Evolutionary conservation across 2,113 vertebrate genomes (phyloP).

Genomic region (Elaphurus davidianus): DNA sequence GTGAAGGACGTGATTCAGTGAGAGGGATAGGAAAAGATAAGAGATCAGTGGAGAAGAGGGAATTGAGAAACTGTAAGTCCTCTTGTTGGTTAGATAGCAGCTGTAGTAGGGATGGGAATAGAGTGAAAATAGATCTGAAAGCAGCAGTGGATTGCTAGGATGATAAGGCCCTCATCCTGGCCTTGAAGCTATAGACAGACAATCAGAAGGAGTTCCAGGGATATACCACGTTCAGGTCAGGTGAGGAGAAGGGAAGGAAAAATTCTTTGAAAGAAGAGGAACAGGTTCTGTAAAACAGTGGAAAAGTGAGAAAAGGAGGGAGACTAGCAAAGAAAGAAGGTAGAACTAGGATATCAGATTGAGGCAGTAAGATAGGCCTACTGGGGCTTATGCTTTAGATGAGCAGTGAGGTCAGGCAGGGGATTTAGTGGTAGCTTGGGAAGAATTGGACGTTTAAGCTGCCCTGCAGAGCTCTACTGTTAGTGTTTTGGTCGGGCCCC

Average conservation of each 20-base stretch:
- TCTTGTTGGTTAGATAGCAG: not conserved
- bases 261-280: not conserved
- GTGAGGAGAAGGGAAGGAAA: not conserved
- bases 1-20: not conserved
- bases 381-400: not conserved
- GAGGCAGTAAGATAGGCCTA: not conserved
- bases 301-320: not conserved
- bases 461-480: not conserved
- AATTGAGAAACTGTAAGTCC: not conserved
- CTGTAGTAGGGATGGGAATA: not conserved
- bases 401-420: accelerated
- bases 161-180: not conserved
- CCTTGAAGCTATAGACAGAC: not conserved
- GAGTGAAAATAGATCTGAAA: not conserved
- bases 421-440: not conserved
- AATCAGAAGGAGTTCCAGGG: not conserved
- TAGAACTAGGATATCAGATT: not conserved
- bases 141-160: not conserved
- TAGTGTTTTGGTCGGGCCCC: not conserved
- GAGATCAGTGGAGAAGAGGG: not conserved
- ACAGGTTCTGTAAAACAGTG: not conserved
- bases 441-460: not conserved
- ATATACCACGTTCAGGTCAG: not conserved
- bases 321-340: not conserved
- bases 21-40: not conserved